Conservation (phyloP, 2,113 vertebrate species). For the Cephalopterus ornatus region DNA sequence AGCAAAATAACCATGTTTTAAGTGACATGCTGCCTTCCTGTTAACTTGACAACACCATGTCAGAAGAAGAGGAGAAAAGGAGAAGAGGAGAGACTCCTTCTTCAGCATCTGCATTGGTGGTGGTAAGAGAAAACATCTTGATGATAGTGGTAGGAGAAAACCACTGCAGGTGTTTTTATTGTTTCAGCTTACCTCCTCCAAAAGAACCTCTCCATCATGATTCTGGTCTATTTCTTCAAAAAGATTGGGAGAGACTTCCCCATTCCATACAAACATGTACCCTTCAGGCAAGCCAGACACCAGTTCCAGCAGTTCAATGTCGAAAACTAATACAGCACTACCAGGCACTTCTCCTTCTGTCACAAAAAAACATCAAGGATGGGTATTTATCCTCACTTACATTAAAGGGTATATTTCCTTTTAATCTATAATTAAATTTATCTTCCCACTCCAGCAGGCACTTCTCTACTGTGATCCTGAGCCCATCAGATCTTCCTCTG, state of each 20-base stretch:
- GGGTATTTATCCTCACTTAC: background rate
- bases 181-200: slow-evolving; percentile 82
- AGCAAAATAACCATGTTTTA: background rate
- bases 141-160: background rate
- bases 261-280: slow-evolving; percentile 98
- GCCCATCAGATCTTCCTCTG: background rate
- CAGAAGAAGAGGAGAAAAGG: background rate
- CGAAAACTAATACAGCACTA: slow-evolving; percentile 92
- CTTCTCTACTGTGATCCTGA: background rate
- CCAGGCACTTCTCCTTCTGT: slow-evolving; percentile 92
- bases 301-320: slow-evolving; percentile 87
- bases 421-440: background rate
- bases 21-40: background rate
- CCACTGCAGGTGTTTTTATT: background rate
- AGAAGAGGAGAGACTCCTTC: background rate
- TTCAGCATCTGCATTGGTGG: background rate
- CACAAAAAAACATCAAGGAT: background rate
- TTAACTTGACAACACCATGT: background rate
- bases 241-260: slow-evolving; percentile 87
- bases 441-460: background rate
- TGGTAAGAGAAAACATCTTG: background rate
- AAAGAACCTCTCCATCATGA: slow-evolving; percentile 79
- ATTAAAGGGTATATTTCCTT: background rate
- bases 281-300: slow-evolving; percentile 95
- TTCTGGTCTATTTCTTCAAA: slow-evolving; percentile 93